Evolutionary conservation across 2,888 invertebrate species (phyloP).

Genomic region (Camponotus fellah): DNA sequence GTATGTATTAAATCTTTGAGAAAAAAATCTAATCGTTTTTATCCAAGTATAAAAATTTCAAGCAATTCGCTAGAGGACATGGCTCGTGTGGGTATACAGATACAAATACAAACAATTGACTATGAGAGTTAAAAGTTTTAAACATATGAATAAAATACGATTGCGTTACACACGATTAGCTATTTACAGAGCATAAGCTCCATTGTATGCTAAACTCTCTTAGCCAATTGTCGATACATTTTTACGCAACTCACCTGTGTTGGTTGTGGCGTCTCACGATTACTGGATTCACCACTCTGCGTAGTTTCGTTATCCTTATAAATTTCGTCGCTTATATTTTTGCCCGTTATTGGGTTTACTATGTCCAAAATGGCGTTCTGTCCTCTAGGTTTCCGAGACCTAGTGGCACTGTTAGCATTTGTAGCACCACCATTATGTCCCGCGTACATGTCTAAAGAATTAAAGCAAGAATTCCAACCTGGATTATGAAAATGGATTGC

Average conservation of each 20-base stretch:
- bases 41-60: background rate
- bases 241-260: constrained; percentile 77
- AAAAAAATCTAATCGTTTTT: background rate
- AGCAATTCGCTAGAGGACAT: constrained; percentile 45
- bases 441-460: constrained; percentile 78
- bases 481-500: background rate
- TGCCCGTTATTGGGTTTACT: constrained; percentile 87
- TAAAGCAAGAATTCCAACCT: constrained; percentile 10
- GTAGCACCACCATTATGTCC: constrained; percentile 80
- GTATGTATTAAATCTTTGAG: background rate
- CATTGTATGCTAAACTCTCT: constrained; percentile 51
- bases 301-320: constrained; percentile 86
- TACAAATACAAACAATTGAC: constrained; percentile 66
- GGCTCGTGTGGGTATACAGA: constrained; percentile 68
- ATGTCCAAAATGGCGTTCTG: constrained; percentile 85
- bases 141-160: background rate
- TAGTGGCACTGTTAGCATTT: constrained; percentile 74
- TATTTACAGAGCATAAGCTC: background rate
- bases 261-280: constrained; percentile 87
- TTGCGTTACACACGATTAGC: background rate
- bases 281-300: constrained; percentile 86
- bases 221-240: constrained; percentile 68
- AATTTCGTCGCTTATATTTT: constrained; percentile 87
- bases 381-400: constrained; percentile 70
- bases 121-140: constrained; percentile 63